Conservation (phyloP, 2,113 vertebrate species). For the Pluvialis apricaria region DNA sequence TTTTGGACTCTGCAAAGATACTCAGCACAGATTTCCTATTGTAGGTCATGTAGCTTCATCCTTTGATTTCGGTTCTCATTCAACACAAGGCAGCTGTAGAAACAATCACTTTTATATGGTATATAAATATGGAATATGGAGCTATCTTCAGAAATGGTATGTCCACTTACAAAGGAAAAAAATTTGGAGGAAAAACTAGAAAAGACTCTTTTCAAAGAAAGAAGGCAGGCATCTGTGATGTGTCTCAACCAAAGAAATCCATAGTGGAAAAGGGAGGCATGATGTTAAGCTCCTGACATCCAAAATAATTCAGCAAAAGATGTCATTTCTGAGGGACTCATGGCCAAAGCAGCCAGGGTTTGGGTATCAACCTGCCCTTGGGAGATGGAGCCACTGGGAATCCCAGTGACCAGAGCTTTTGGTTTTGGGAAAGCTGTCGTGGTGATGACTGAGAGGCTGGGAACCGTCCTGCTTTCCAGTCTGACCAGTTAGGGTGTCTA, state of each 20-base stretch:
- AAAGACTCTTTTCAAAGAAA: background rate
- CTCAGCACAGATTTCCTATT: background rate
- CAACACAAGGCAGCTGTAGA: background rate
- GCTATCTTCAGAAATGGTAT: accelerated
- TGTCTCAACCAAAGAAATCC: background rate
- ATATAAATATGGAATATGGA: background rate
- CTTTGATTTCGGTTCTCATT: background rate
- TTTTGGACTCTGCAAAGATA: background rate
- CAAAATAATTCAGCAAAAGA: background rate
- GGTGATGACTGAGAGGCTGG: background rate
- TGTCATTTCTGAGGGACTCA: background rate
- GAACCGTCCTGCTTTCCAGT: background rate
- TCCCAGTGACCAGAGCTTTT: background rate
- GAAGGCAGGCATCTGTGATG: background rate
- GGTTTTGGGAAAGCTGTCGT: background rate
- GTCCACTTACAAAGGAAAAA: background rate
- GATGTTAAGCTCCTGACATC: background rate
- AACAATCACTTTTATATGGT: background rate
- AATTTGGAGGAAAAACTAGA: background rate
- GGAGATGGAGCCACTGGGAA: background rate
- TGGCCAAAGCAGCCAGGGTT: background rate
- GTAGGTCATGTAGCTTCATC: background rate
- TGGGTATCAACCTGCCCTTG: background rate
- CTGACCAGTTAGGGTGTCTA: background rate
- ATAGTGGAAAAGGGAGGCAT: background rate